Conservation (phyloP, 2,888 invertebrate genomes). For the Pristionchus mayeri region DNA sequence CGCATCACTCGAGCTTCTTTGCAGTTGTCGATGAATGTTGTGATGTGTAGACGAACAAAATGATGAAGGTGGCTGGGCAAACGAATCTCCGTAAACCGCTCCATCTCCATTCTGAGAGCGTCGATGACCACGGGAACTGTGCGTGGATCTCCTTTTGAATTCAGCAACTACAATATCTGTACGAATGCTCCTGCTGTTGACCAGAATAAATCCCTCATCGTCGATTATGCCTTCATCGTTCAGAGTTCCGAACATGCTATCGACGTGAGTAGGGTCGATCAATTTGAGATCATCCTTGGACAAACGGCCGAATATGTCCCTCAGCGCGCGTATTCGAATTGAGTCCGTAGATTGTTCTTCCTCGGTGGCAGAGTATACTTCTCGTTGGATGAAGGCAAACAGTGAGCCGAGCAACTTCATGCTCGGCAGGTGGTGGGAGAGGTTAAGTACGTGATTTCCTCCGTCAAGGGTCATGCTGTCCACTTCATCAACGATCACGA, state of each 20-base stretch:
- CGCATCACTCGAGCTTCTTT: not conserved
- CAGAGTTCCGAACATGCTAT: not conserved
- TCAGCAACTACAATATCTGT: not conserved
- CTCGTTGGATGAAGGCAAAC: slow-evolving; percentile 75
- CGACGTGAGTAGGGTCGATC: not conserved
- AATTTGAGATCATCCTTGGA: not conserved
- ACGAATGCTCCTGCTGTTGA: too few relatives aligned
- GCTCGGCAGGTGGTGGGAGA: slow-evolving; percentile 76
- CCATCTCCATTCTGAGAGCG: not conserved
- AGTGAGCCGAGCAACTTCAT: slow-evolving; percentile 76
- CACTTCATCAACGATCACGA: slow-evolving; percentile 78
- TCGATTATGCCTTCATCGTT: not conserved
- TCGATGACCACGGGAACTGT: not conserved
- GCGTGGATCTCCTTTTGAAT: not conserved
- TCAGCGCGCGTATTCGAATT: not conserved
- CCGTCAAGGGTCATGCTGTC: slow-evolving; percentile 78
- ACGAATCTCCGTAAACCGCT: not conserved
- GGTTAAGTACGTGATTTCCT: slow-evolving; percentile 77
- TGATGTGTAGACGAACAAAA: not conserved
- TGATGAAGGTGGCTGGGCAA: not conserved
- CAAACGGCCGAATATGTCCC: not conserved
- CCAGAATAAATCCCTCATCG: not conserved
- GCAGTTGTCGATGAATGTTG: not conserved
- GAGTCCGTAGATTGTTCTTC: too few relatives aligned
- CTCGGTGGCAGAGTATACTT: slow-evolving; percentile 59